Base-by-base conservation (phyloP, 2,888 invertebrate species). In the Himalopsyche tibetana region DNA sequence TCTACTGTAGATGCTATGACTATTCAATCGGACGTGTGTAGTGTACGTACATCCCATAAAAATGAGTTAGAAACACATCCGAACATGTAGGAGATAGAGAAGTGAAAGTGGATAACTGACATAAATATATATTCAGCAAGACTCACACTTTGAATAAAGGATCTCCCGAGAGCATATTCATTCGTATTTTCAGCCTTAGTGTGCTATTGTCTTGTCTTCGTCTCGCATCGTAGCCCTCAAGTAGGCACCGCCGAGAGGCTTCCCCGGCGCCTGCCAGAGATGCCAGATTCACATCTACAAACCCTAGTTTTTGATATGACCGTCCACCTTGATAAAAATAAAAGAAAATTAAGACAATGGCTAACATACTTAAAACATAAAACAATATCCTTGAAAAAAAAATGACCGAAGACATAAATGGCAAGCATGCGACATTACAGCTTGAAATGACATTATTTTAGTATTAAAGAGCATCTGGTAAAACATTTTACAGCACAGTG, bases 111-210 rank as follows among this genome's bases (percentile, higher is more conserved):
- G 42, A 42, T 42, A 42, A 42, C 42, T 42, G 3, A 8, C 8
- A 42, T 3, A 42, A 42, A 42, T 6, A 51, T 15, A 5, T 8
- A 55, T 63, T 9, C 19, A 4, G 38, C 36, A 12, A 2, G 36
- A 95, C 97, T 95, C 92, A 99, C 99, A 98, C 98, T 96, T 99
- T 98, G 92, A 99, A 99, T 89, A 98, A 95, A 89, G 99, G 98
- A 93, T 99, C 99, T 82, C 99, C 98, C 81, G 97, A 97, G 89
- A 98, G 95, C 95, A 99, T 97, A 90, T 97, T 97, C 97, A 99
- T 97, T 91, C 96, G 96, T 90, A 99, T 96, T 89, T 97, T 95
- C 90, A 99, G 96, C 90, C 96, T 95, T 89, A 99, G 95, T 95
- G 98, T 98, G 89, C 99, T 98, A 94, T 99, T 99, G 93, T 99